A percentile compares a stretch with the other conserved stretches of the same genome.
phyloP scores from a whole-genome alignment of 2,797 vertebrate genomes.

The Enteromius radiatus region DNA sequence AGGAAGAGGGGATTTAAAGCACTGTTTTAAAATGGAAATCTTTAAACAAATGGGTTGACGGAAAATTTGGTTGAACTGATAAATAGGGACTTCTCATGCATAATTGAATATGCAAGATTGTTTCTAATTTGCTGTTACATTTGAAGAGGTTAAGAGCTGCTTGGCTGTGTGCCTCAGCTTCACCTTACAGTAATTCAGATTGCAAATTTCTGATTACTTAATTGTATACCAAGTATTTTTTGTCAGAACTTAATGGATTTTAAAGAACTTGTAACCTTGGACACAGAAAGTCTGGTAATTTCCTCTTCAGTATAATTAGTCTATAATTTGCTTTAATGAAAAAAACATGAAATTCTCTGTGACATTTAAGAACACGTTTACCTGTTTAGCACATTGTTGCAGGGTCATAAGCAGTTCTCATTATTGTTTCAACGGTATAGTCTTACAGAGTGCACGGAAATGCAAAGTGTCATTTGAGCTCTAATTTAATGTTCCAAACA shows the following conservation, averaged over 20 bases:
- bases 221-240: slow-evolving; percentile 35
- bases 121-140: slow-evolving; percentile 26
- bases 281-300: slow-evolving; percentile 48
- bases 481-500: neutral
- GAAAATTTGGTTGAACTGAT: slow-evolving; percentile 19
- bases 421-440: neutral
- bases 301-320: slow-evolving; percentile 34
- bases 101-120: slow-evolving; percentile 33
- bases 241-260: slow-evolving; percentile 53
- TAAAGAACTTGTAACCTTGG: slow-evolving; percentile 25
- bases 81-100: slow-evolving; percentile 9
- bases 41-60: slow-evolving; percentile 38
- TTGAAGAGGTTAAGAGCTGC: slow-evolving; percentile 25
- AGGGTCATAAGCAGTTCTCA: slow-evolving; percentile 1
- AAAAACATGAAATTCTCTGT: neutral
- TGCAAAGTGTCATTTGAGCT: slow-evolving; percentile 7
- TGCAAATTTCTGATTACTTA: slow-evolving; percentile 27
- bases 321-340: slow-evolving; percentile 23
- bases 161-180: slow-evolving; percentile 1
- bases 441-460: slow-evolving; percentile 7
- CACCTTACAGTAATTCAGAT: slow-evolving; percentile 21
- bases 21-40: slow-evolving; percentile 44
- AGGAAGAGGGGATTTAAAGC: slow-evolving; percentile 29
- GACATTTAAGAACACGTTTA: neutral
- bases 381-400: neutral